Percentiles rank a stretch among this genome's conserved stretches.
These are phyloP conservation scores for Onychomys torridus DNA, from an alignment of 2,797 vertebrate species.

Conservation along the genomic window DNA sequence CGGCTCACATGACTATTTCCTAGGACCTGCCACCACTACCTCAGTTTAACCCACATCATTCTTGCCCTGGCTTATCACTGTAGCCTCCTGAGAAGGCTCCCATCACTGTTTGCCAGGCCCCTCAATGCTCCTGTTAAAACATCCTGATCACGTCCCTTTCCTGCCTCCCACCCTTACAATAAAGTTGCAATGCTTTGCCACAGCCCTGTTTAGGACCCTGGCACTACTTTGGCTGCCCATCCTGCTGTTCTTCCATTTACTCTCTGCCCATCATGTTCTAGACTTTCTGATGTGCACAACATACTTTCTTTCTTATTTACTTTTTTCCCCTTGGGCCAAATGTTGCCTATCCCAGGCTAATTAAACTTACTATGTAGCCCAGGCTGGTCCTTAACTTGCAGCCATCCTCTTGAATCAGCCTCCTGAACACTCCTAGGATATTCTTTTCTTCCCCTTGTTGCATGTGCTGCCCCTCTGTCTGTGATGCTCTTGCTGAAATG, in stretches of 20 bases:
- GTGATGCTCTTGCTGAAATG: not conserved
- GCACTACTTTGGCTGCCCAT: not conserved
- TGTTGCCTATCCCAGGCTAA: not conserved
- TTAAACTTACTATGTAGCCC: not conserved
- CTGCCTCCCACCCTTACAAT: not conserved
- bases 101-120: not conserved
- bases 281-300: not conserved
- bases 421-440: not conserved
- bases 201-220: not conserved
- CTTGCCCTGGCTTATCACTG: accelerated
- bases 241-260: not conserved
- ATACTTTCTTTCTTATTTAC: not conserved
- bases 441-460: not conserved
- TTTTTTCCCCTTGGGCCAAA: no score
- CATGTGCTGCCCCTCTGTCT: not conserved
- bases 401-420: not conserved
- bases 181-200: not conserved
- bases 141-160: no score
- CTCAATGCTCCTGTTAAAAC: not conserved
- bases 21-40: accelerated
- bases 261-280: not conserved
- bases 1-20: not conserved
- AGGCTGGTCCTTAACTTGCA: not conserved
- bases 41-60: not conserved
- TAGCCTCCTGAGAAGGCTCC: not conserved